Conservation (phyloP, 2,888 invertebrate species). For the Acanthopleura granulata region DNA sequence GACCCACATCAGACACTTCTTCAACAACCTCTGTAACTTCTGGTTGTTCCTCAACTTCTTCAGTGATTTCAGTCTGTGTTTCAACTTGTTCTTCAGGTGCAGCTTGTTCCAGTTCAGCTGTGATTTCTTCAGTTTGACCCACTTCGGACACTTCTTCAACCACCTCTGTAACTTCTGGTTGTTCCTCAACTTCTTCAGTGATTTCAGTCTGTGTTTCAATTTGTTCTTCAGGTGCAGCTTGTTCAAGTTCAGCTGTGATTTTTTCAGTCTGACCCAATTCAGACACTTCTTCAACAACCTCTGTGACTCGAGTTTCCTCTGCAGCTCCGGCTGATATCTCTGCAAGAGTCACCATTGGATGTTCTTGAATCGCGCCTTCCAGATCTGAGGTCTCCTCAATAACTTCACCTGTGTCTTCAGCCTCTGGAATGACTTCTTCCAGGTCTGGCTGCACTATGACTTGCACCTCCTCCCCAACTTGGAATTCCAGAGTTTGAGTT, state of each 20-base stretch:
- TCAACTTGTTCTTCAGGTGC: conserved; percentile 24
- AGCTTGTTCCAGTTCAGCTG: conserved; percentile 23
- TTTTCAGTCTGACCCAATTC: conserved; percentile 28
- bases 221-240: conserved; percentile 24
- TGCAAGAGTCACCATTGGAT: conserved; percentile 19
- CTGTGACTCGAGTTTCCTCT: conserved; percentile 31
- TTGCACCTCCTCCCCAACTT: conserved; percentile 30
- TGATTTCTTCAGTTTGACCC: conserved; percentile 26
- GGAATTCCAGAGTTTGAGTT: conserved; percentile 29
- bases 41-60: conserved; percentile 27
- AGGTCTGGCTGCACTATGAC: conserved; percentile 31
- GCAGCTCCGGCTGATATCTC: conserved; percentile 32
- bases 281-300: conserved; percentile 32
- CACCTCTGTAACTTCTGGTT: conserved; percentile 21
- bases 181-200: conserved; percentile 13
- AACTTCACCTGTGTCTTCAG: conserved; percentile 33
- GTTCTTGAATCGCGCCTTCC: conserved; percentile 22
- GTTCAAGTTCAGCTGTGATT: conserved; percentile 25
- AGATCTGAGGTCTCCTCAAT: conserved; percentile 33
- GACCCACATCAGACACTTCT: conserved; percentile 23
- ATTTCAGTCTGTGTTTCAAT: conserved; percentile 27
- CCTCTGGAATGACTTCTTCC: conserved; percentile 31
- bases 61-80: conserved; percentile 24
- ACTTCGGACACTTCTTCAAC: conserved; percentile 25
- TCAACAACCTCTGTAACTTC: conserved; percentile 28